phyloP scores from a whole-genome alignment of 1,140 invertebrate genomes.

The Panonychus citri region DNA sequence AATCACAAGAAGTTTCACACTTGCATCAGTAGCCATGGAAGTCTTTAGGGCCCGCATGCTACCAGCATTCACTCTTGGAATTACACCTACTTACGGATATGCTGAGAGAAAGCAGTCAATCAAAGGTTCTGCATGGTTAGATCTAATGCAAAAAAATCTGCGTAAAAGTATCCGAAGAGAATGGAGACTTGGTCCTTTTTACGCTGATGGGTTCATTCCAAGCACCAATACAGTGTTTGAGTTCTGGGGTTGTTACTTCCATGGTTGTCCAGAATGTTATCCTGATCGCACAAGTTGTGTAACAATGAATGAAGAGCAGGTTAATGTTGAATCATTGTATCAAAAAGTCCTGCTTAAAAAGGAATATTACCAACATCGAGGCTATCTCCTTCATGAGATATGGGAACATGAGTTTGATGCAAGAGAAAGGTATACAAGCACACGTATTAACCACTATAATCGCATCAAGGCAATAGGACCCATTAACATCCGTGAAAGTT shows the following conservation, averaged over 20 bases:
- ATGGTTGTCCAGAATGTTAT: too few species aligned
- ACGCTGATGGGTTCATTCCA: too few species aligned
- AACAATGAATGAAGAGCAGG: too few species aligned
- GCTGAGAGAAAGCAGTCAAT: background rate
- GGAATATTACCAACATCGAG: too few species aligned
- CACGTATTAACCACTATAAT: background rate
- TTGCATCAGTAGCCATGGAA: background rate
- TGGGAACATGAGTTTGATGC: too few species aligned
- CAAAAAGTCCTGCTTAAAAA: too few species aligned
- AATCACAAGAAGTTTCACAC: background rate
- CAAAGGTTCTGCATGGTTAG: background rate
- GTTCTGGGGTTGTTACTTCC: too few species aligned
- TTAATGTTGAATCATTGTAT: too few species aligned
- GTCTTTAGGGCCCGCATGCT: background rate
- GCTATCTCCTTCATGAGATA: too few species aligned
- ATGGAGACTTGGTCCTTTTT: too few species aligned
- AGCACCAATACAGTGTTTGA: too few species aligned
- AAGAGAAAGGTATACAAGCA: background rate
- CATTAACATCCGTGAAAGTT: background rate
- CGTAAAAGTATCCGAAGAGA: background rate
- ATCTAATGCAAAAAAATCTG: background rate
- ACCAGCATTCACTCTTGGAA: background rate
- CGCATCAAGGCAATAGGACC: background rate
- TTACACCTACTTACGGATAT: background rate
- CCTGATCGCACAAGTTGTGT: too few species aligned